phyloP scores from a whole-genome alignment of 2,113 vertebrate genomes.

The Cyrtonyx montezumae region DNA sequence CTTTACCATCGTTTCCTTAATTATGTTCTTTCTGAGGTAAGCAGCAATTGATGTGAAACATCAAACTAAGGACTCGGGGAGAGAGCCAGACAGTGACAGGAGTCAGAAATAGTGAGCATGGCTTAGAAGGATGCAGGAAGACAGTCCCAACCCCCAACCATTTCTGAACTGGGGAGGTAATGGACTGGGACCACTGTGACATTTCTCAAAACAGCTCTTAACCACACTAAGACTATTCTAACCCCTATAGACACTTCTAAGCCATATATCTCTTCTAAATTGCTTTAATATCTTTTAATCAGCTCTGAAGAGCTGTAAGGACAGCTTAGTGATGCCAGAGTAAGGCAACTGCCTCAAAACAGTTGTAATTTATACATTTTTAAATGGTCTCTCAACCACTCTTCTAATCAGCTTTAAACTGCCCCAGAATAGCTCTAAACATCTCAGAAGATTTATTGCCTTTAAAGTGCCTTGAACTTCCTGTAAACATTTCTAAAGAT shows the following conservation, averaged over 20 bases:
- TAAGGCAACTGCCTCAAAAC: neutral
- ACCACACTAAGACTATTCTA: neutral
- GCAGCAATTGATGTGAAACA: neutral
- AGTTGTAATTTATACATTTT: neutral
- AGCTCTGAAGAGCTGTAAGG: neutral
- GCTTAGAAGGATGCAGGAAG: neutral
- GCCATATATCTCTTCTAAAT: neutral
- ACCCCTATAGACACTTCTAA: neutral
- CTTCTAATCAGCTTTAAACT: neutral
- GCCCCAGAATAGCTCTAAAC: neutral
- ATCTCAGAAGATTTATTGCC: neutral
- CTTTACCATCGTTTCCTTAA: neutral
- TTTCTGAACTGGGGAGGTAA: neutral
- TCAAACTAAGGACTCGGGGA: neutral
- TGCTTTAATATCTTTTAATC: neutral
- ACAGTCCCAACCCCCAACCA: neutral
- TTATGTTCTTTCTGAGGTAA: neutral
- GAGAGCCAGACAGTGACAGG: neutral
- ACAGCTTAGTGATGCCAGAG: neutral
- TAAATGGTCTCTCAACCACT: neutral
- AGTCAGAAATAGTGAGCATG: neutral
- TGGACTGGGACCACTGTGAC: neutral
- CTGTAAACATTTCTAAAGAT: neutral
- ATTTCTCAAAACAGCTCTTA: neutral
- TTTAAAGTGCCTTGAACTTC: neutral